Base-by-base conservation (phyloP, 2,888 invertebrate species). In the Drosophila pseudotalamancana region DNA sequence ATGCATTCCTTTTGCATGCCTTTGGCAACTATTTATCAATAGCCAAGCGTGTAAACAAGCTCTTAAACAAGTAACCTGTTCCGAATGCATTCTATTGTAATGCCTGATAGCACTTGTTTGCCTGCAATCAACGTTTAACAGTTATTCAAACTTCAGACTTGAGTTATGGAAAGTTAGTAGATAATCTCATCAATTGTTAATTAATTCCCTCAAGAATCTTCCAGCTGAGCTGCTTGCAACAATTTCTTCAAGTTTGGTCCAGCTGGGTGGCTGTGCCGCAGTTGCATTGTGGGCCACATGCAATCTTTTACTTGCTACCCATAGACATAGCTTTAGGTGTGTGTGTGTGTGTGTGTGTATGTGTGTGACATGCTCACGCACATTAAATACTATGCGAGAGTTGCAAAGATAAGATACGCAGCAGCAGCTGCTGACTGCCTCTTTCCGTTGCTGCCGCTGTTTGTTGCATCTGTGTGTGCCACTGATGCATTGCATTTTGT, bases 361-460 rank as follows among this genome's bases (percentile, higher is more conserved):
- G 48, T 54, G 54, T 55, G 72, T 48, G 74, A 68, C 66, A 70
- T 66, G 37, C 64, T 68, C 60, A 84, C 78, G 84, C 73, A 77
- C 73, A 85, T 68, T 77, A 60, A 83, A 68, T 55, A 40, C 63
- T 73, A 67, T 65, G 78, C 72, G 66, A 84, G 87, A 81, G 87
- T 81, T 87, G 87, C 84, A 84, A 78, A 87, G 83, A 83, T 85
- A 85, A 85, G 86, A 84, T 84, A 87, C 85, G 63, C 64, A 75
- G 73, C 67, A 65, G 72, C 72, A 70, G 63, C 65, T 34, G 64
- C 75, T 35, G n/a, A n/a, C n/a, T n/a, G n/a, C n/a, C n/a, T n/a
- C n/a, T n/a, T n/a, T n/a, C n/a, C n/a, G n/a, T n/a, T n/a, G 86
- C 74, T 37, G 82, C 61, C 45, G 65, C 66, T 62, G 64, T 66